phyloP scores from a whole-genome alignment of 2,113 vertebrate genomes.

The Steatornis caripensis region DNA sequence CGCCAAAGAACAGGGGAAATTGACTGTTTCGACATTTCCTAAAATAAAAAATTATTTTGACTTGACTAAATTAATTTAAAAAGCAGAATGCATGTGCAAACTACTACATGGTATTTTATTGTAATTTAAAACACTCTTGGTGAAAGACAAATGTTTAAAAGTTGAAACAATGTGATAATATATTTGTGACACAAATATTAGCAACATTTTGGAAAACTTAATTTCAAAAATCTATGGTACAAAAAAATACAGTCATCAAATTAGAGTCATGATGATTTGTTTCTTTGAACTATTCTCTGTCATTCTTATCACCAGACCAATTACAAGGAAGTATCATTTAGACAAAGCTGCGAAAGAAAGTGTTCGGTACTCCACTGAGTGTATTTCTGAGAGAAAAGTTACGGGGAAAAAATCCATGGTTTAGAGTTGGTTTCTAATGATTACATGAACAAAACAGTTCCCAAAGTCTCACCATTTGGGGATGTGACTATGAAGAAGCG shows the following conservation, averaged over 20 bases:
- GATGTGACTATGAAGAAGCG: background rate
- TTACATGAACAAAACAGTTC: background rate
- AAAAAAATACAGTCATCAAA: background rate
- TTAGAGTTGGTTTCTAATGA: background rate
- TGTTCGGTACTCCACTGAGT: background rate
- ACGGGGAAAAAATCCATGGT: rapidly evolving
- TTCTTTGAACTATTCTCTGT: background rate
- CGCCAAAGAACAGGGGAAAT: rapidly evolving
- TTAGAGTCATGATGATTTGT: background rate
- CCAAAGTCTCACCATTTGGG: background rate
- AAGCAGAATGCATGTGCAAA: background rate
- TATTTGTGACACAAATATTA: background rate
- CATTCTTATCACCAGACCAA: background rate
- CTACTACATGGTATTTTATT: background rate
- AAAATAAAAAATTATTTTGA: background rate
- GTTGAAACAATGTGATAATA: background rate
- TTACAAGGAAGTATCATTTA: background rate
- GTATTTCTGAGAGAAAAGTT: background rate
- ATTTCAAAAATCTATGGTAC: background rate
- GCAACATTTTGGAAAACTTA: background rate
- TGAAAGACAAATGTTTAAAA: background rate
- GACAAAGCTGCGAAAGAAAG: background rate
- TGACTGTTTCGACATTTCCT: background rate
- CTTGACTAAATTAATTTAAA: background rate
- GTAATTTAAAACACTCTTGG: background rate